phyloP scores from a whole-genome alignment of 2,888 invertebrate genomes.

The Tipula vernalis region DNA sequence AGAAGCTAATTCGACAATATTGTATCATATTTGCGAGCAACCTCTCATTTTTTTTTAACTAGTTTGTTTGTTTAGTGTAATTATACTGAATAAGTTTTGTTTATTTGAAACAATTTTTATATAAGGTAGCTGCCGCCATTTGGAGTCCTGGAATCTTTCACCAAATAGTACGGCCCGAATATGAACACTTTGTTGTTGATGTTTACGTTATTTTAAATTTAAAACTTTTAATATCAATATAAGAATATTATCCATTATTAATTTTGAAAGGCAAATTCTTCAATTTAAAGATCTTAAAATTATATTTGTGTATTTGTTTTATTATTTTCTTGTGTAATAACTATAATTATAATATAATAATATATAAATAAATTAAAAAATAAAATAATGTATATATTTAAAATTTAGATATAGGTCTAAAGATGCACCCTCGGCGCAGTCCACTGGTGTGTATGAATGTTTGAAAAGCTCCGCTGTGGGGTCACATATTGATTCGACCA shows the following conservation, averaged over 20 bases:
- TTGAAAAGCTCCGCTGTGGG: neutral
- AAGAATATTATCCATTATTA: slow-evolving; percentile 4
- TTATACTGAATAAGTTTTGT: neutral
- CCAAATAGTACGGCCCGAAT: neutral
- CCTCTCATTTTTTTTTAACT: neutral
- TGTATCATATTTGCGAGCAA: neutral
- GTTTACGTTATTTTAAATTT: neutral
- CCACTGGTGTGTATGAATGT: neutral
- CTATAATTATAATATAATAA: neutral
- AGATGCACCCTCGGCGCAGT: neutral
- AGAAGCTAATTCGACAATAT: neutral
- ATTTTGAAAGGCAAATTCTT: neutral
- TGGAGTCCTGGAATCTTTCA: neutral
- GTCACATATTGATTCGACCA: neutral
- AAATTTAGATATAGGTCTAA: neutral
- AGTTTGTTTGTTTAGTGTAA: neutral
- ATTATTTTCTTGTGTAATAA: neutral
- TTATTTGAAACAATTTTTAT: neutral
- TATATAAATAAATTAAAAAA: neutral
- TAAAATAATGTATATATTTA: neutral
- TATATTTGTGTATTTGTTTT: neutral
- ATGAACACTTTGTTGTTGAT: neutral
- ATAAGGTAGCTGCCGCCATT: neutral
- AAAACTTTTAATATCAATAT: neutral
- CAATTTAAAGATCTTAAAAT: neutral